Evolutionary conservation across 2,888 invertebrate species (phyloP).

Genomic region (Metallyticus violacea): DNA sequence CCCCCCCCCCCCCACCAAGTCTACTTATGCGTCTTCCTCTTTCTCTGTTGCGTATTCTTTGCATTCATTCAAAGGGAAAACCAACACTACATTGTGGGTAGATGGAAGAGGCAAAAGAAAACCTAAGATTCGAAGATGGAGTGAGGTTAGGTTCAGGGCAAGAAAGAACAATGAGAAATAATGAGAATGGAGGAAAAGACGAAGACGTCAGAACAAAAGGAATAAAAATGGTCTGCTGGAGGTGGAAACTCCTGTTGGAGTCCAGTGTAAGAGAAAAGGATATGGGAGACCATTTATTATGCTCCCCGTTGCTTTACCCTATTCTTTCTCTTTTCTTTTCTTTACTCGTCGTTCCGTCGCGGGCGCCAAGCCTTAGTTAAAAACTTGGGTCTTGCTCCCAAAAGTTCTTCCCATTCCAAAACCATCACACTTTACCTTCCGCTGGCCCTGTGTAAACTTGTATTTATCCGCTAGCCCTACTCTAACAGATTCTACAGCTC

Average conservation of each 20-base stretch:
- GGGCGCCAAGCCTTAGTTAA: neutral
- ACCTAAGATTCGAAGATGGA: neutral
- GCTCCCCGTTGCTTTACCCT: neutral
- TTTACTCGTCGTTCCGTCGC: neutral
- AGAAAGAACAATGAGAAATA: neutral
- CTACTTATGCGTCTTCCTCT: neutral
- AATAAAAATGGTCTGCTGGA: conserved; percentile 9
- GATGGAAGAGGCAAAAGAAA: neutral
- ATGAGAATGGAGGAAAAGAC: conserved; percentile 1
- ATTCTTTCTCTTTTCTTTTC: too few species aligned
- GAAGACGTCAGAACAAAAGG: conserved; percentile 10
- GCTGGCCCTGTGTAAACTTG: neutral
- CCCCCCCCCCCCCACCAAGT: too few species aligned
- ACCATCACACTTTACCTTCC: neutral
- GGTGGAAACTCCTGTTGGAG: neutral
- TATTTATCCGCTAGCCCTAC: neutral
- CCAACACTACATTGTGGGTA: neutral
- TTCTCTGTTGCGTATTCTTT: neutral
- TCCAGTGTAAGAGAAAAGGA: neutral
- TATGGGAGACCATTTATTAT: neutral
- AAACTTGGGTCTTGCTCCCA: neutral
- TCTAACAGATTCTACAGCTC: neutral
- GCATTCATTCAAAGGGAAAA: neutral
- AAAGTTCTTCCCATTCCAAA: neutral
- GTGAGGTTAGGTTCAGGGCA: neutral